Percentiles rank a stretch among this genome's conserved stretches.
Conservation (phyloP, 2,888 invertebrate genomes). For the Anarsia innoxiella region DNA sequence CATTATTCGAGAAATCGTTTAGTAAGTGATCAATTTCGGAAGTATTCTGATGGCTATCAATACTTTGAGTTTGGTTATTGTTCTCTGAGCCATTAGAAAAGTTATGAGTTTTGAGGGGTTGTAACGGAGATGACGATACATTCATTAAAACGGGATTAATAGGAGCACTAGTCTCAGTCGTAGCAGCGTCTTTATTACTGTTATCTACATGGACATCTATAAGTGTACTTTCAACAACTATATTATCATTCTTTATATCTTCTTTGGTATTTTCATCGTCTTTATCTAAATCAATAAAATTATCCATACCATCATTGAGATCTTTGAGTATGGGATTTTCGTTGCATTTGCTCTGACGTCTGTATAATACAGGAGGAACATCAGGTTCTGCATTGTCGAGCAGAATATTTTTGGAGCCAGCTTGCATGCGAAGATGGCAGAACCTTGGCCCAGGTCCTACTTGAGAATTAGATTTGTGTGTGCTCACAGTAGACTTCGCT, state of each 20-base stretch:
- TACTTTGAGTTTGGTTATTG: slow-evolving; percentile 54
- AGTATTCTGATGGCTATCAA: slow-evolving; percentile 48
- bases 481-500: slow-evolving; percentile 68
- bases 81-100: slow-evolving; percentile 59
- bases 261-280: slow-evolving; percentile 36
- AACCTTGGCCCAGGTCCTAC: slow-evolving; percentile 81
- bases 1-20: slow-evolving; percentile 49
- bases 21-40: slow-evolving; percentile 56
- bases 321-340: slow-evolving; percentile 65
- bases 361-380: slow-evolving; percentile 83
- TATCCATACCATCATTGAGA: slow-evolving; percentile 54
- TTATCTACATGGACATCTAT: slow-evolving; percentile 66
- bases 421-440: slow-evolving; percentile 84
- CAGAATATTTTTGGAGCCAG: slow-evolving; percentile 86
- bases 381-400: slow-evolving; percentile 85
- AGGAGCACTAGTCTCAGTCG: slow-evolving; percentile 38
- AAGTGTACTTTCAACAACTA: slow-evolving; percentile 61
- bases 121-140: slow-evolving; percentile 64
- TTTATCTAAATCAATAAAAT: slow-evolving; percentile 53
- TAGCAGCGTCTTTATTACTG: slow-evolving; percentile 49
- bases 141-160: slow-evolving; percentile 63
- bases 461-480: slow-evolving; percentile 64
- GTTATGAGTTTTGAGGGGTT: slow-evolving; percentile 65
- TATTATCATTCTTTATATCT: slow-evolving; percentile 43
- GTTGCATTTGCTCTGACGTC: slow-evolving; percentile 72